These are phyloP conservation scores for Gryllus bimaculatus DNA, from an alignment of 1,140 invertebrate genomes.

Conservation along the genomic window DNA sequence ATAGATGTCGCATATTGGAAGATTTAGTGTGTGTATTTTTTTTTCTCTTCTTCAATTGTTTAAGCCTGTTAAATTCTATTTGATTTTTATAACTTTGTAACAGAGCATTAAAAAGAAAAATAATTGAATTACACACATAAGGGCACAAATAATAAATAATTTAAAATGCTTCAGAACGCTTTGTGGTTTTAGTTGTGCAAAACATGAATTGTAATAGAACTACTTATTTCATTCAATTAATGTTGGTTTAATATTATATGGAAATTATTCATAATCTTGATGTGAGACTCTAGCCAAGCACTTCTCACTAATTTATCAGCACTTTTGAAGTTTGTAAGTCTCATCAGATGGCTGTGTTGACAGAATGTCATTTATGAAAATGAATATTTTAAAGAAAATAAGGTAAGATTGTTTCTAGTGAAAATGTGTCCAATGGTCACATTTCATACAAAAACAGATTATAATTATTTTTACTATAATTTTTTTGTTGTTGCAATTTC, in stretches of 20 bases:
- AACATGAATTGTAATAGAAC: not conserved
- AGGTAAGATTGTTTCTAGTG: no score
- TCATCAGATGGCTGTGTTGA: constrained; percentile 3
- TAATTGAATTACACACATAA: not conserved
- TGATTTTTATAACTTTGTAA: not conserved
- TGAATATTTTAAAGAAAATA: not conserved
- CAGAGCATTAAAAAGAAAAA: not conserved
- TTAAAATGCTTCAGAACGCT: not conserved
- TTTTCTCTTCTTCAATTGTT: not conserved
- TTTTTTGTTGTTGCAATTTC: no score
- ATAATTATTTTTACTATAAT: no score
- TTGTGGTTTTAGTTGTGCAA: not conserved
- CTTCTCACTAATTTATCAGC: not conserved
- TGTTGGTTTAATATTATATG: not conserved
- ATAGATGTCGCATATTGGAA: no score
- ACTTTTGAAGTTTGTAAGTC: not conserved
- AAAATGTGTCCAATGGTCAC: no score
- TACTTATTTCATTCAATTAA: not conserved
- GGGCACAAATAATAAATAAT: not conserved
- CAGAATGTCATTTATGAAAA: not conserved
- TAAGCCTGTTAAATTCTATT: not conserved
- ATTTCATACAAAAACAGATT: no score
- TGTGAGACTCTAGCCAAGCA: not conserved
- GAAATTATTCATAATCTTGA: not conserved
- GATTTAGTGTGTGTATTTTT: no score